A percentile compares a stretch with the other conserved stretches of the same genome.
Conservation (phyloP, 2,113 vertebrate genomes). For the Alouatta palliata region DNA sequence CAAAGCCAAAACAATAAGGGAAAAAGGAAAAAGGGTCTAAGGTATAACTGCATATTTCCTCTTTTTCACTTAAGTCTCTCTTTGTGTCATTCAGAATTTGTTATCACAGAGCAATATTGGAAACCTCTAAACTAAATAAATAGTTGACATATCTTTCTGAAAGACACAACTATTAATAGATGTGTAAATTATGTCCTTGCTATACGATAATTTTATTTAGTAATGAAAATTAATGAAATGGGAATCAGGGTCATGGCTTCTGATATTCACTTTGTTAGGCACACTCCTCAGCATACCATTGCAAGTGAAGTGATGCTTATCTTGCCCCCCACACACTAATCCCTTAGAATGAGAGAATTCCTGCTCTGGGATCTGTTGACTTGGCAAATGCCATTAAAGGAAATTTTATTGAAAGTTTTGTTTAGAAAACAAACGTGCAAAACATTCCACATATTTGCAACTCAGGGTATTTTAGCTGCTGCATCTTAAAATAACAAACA, state of each 20-base stretch:
- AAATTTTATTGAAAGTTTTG: not conserved
- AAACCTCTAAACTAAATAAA: not conserved
- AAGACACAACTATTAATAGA: not conserved
- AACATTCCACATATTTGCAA: not conserved
- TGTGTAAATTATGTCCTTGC: not conserved
- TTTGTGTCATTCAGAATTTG: not conserved
- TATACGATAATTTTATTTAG: not conserved
- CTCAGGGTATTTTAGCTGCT: not conserved
- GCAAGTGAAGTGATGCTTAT: not conserved
- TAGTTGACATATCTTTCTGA: not conserved
- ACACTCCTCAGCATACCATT: not conserved
- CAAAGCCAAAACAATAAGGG: not conserved
- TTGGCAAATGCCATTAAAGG: not conserved
- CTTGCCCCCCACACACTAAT: accelerated
- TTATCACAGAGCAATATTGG: not conserved
- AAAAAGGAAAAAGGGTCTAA: not conserved
- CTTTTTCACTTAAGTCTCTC: not conserved
- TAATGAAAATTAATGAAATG: not conserved
- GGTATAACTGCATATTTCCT: not conserved
- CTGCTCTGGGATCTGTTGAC: not conserved
- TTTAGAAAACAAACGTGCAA: not conserved
- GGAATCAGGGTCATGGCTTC: not conserved
- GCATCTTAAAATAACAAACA: not conserved
- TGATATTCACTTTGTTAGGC: not conserved
- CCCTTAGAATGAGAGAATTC: not conserved